phyloP scores from a whole-genome alignment of 2,888 invertebrate species.

The Tortricodes alternella region DNA sequence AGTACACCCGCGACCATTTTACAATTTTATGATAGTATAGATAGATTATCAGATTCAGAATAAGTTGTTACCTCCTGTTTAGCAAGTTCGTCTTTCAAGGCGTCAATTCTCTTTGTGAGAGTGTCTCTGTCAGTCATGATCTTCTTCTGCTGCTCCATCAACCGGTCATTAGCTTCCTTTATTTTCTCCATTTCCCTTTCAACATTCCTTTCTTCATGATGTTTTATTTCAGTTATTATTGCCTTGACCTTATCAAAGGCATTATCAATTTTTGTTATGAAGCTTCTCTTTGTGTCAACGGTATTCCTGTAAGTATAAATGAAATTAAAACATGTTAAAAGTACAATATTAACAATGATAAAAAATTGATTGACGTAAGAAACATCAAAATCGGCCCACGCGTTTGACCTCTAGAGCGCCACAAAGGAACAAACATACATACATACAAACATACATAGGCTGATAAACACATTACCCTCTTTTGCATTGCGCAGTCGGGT shows the following conservation, averaged over 20 bases:
- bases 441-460: no score
- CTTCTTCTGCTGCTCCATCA: conserved; percentile 74
- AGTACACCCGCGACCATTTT: no score
- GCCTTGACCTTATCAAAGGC: conserved; percentile 78
- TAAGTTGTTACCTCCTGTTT: conserved; percentile 71
- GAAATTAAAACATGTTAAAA: not conserved
- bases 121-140: conserved; percentile 70
- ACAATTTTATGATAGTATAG: not conserved
- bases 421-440: no score
- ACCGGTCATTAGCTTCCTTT: conserved; percentile 71
- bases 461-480: no score
- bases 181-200: conserved; percentile 77
- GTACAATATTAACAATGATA: not conserved
- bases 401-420: no score
- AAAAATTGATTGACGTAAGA: no score
- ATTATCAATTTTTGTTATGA: conserved; percentile 63
- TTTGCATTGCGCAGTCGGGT: no score
- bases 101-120: conserved; percentile 77
- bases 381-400: no score
- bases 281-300: conserved; percentile 70
- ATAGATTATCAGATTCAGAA: not conserved
- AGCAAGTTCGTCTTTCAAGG: conserved; percentile 81
- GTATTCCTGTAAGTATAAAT: conserved; percentile 47
- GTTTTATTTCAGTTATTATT: conserved; percentile 80
- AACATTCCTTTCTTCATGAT: conserved; percentile 81